A percentile compares a stretch with the other conserved stretches of the same genome.
Evolutionary conservation across 2,113 vertebrate genomes (phyloP).

Genomic region (Paradoxurus hermaphroditus): DNA sequence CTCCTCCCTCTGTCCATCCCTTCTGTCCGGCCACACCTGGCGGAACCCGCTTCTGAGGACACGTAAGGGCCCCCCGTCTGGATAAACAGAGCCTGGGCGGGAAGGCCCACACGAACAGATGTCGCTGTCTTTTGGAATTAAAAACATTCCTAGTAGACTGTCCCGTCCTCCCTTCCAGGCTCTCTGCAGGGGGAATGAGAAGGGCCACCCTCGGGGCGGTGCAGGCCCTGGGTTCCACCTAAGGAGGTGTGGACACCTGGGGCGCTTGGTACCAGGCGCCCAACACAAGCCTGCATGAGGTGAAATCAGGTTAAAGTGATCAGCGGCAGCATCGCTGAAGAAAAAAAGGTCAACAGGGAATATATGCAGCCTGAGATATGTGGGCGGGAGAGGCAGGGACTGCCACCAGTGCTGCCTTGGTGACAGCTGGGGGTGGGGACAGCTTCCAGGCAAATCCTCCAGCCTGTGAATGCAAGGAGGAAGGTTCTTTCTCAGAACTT

Average conservation of each 20-base stretch:
- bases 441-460: neutral
- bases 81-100: slow-evolving; percentile 63
- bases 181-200: neutral
- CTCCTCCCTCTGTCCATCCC: neutral
- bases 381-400: neutral
- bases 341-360: neutral
- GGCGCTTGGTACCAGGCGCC: neutral
- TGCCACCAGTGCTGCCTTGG: neutral
- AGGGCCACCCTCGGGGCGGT: neutral
- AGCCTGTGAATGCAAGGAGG: neutral
- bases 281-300: neutral
- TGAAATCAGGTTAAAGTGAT: neutral
- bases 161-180: neutral
- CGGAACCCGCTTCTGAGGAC: neutral
- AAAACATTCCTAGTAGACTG: slow-evolving; percentile 49
- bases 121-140: slow-evolving; percentile 59
- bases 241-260: neutral
- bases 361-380: neutral
- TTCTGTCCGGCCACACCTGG: slow-evolving; percentile 23
- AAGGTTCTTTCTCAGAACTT: slow-evolving; percentile 42
- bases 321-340: neutral
- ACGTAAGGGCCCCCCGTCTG: neutral
- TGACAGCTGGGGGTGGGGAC: neutral
- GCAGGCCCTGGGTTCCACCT: neutral
- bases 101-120: slow-evolving; percentile 45